Conservation (phyloP, 2,888 invertebrate species). For the Euzophera pinguis region DNA sequence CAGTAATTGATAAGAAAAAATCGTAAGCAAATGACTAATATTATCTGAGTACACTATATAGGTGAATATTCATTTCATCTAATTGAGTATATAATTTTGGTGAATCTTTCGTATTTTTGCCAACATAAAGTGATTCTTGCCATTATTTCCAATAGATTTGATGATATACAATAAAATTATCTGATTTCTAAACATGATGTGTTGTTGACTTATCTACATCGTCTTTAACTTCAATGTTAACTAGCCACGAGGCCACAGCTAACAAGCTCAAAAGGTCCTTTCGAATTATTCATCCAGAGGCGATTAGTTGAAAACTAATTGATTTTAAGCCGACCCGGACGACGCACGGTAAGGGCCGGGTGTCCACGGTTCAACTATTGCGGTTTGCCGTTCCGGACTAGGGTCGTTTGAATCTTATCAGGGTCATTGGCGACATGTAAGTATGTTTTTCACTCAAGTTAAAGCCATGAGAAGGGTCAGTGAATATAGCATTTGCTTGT, state of each 20-base stretch:
- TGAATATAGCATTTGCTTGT: too few species aligned
- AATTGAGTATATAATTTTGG: too few species aligned
- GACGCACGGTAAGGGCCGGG: conserved; percentile 8
- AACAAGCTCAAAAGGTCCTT: conserved; percentile 27
- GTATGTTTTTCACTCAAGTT: background rate
- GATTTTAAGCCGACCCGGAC: conserved; percentile 38
- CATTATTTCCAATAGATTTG: too few species aligned
- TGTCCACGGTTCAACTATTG: conserved; percentile 19
- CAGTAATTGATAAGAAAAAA: too few species aligned
- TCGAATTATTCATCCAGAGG: conserved; percentile 52
- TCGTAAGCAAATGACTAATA: too few species aligned
- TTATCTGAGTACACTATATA: too few species aligned
- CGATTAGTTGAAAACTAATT: conserved; percentile 60
- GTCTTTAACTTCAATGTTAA: background rate
- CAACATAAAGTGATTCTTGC: too few species aligned
- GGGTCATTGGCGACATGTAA: background rate
- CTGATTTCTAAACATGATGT: too few species aligned
- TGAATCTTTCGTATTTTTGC: too few species aligned
- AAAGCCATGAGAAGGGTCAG: too few species aligned
- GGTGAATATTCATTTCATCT: too few species aligned
- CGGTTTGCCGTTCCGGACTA: conserved; percentile 8
- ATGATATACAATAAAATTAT: too few species aligned
- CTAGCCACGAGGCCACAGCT: background rate
- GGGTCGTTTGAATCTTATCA: background rate
- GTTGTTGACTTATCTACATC: background rate